A percentile compares a stretch with the other conserved stretches of the same genome.
Conservation (phyloP, 1,140 invertebrate species). For the Zaprionus gabonicus region DNA sequence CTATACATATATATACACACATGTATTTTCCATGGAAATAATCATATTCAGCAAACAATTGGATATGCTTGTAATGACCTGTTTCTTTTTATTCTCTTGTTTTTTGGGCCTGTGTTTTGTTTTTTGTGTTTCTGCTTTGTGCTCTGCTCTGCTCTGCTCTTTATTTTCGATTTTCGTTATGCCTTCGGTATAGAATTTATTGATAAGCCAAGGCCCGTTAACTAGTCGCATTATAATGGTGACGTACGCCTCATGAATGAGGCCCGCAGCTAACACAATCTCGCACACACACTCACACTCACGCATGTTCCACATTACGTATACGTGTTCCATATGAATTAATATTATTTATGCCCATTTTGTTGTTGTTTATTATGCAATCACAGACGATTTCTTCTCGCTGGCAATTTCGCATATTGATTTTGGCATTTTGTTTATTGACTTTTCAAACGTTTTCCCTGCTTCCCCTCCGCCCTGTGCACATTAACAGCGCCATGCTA, state of each 20-base stretch:
- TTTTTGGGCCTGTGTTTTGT: constrained; percentile 2
- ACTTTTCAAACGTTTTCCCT: constrained; percentile 34
- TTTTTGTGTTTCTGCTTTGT: neutral
- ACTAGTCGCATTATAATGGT: constrained; percentile 52
- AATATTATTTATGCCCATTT: constrained; percentile 61
- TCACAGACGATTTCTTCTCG: constrained; percentile 53
- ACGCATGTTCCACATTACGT: constrained; percentile 37
- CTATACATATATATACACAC: neutral
- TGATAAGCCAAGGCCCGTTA: constrained; percentile 60
- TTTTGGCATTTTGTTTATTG: constrained; percentile 76
- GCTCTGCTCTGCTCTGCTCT: constrained; percentile 12
- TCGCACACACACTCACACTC: constrained; percentile 5
- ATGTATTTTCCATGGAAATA: constrained; percentile 27
- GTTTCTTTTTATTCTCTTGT: neutral
- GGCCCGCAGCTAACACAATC: constrained; percentile 36
- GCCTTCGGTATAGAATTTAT: constrained; percentile 64
- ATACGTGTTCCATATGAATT: constrained; percentile 63
- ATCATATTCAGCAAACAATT: constrained; percentile 12
- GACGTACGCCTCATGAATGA: constrained; percentile 56
- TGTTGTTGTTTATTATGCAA: constrained; percentile 73
- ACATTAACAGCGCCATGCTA: constrained; percentile 52
- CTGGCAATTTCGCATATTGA: constrained; percentile 61
- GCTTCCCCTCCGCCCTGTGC: neutral
- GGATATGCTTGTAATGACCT: constrained; percentile 23
- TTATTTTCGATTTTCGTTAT: constrained; percentile 25